Conservation (phyloP, 2,113 vertebrate species). For the Labrus mixtus region DNA sequence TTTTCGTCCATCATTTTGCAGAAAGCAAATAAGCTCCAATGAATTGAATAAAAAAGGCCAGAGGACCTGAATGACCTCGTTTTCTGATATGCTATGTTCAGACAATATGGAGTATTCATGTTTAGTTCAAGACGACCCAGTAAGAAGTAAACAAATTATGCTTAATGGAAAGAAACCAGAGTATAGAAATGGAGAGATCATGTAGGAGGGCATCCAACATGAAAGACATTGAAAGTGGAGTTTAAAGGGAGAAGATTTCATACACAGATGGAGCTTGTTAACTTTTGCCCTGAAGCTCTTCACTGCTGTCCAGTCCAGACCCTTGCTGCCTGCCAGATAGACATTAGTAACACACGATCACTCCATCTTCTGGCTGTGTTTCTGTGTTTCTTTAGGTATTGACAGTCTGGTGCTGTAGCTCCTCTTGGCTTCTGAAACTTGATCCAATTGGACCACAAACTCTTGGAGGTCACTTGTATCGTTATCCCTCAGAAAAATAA, state of each 20-base stretch:
- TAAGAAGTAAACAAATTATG: background rate
- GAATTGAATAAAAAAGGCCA: background rate
- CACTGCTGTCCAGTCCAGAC: conserved; percentile 22
- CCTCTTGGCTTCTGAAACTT: conserved; percentile 17
- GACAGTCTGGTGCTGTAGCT: conserved; percentile 24
- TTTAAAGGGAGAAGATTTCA: conserved; percentile 12
- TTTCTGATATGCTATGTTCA: background rate
- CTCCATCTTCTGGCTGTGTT: conserved; percentile 46
- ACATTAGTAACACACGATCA: conserved; percentile 51
- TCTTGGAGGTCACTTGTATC: conserved; percentile 4
- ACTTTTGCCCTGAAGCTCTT: conserved; percentile 36
- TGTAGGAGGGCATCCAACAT: background rate
- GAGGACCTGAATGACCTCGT: too few species aligned
- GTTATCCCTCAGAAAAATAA: conserved; percentile 9
- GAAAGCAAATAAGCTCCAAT: background rate
- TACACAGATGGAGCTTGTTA: conserved; percentile 60
- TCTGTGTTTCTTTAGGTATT: conserved; percentile 19
- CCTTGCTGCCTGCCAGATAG: conserved; percentile 49
- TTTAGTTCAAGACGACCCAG: conserved; percentile 15
- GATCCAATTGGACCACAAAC: conserved; percentile 36
- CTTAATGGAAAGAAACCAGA: background rate
- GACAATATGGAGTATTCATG: background rate
- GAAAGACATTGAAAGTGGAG: conserved; percentile 1
- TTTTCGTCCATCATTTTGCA: background rate
- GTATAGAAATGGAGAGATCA: background rate